Evolutionary conservation across 2,888 invertebrate species (phyloP).

Genomic region (Koerneria pararmatus): DNA sequence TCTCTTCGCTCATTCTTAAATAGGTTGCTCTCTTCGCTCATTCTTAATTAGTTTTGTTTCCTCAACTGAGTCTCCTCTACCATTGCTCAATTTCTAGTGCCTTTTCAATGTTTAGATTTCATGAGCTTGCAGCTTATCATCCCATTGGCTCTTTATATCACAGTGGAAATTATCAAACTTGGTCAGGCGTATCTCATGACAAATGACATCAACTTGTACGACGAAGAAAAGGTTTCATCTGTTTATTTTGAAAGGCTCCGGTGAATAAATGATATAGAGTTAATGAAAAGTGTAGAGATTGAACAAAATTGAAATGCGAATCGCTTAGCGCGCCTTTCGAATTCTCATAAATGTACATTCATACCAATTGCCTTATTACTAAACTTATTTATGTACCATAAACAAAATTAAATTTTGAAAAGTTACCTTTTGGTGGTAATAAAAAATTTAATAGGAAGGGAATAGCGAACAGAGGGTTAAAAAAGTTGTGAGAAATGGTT

Average conservation of each 20-base stretch:
- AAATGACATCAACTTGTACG: slow-evolving; percentile 80
- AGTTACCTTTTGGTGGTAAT: too few species aligned
- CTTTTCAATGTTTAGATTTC: background rate
- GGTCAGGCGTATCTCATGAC: slow-evolving; percentile 90
- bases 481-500: slow-evolving; percentile 78
- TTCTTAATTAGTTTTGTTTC: too few species aligned
- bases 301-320: background rate
- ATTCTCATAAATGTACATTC: too few species aligned
- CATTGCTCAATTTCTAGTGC: background rate
- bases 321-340: too few species aligned
- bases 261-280: background rate
- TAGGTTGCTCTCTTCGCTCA: too few species aligned
- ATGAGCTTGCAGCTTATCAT: slow-evolving; percentile 74
- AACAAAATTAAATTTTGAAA: too few species aligned
- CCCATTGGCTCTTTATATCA: slow-evolving; percentile 88
- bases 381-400: too few species aligned
- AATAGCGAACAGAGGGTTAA: too few species aligned
- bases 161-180: slow-evolving; percentile 89
- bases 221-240: slow-evolving; percentile 80
- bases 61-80: too few species aligned
- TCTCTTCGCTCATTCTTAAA: too few species aligned
- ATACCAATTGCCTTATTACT: too few species aligned
- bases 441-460: too few species aligned
- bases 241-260: background rate
- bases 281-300: background rate